Evolutionary conservation across 2,113 vertebrate genomes (phyloP).

Genomic region (Thomomys bottae): DNA sequence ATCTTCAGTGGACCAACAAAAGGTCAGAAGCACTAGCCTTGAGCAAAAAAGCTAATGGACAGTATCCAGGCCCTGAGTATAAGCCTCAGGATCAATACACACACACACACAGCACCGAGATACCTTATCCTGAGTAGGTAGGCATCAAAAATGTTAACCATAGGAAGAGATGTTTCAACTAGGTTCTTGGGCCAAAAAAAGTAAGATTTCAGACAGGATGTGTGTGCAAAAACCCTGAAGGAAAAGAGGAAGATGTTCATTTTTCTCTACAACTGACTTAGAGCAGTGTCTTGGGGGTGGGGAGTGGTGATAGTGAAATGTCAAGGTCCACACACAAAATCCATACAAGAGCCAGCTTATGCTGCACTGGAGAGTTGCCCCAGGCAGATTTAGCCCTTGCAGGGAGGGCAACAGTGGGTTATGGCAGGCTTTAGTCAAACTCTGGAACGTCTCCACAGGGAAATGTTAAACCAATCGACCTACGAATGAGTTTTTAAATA

Average conservation of each 20-base stretch:
- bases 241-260: constrained; percentile 34
- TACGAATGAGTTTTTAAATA: too few relatives aligned
- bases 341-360: background rate
- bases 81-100: too few relatives aligned
- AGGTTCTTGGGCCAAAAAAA: constrained; percentile 31
- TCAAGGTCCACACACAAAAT: background rate
- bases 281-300: background rate
- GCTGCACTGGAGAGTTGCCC: background rate
- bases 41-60: too few relatives aligned
- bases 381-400: background rate
- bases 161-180: constrained; percentile 35
- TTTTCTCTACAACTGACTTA: constrained; percentile 23
- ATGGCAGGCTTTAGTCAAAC: too few relatives aligned
- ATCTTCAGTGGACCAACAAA: too few relatives aligned
- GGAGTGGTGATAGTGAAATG: background rate
- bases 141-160: background rate
- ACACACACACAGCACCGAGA: too few relatives aligned
- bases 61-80: too few relatives aligned
- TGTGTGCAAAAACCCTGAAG: constrained; percentile 34
- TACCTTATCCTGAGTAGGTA: background rate
- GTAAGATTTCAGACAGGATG: constrained; percentile 21
- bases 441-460: too few relatives aligned
- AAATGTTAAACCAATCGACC: too few relatives aligned
- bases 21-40: too few relatives aligned
- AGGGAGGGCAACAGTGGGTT: too few relatives aligned